Evolutionary conservation across 1,140 invertebrate species (phyloP).

Genomic region (Dinoponera quadriceps): DNA sequence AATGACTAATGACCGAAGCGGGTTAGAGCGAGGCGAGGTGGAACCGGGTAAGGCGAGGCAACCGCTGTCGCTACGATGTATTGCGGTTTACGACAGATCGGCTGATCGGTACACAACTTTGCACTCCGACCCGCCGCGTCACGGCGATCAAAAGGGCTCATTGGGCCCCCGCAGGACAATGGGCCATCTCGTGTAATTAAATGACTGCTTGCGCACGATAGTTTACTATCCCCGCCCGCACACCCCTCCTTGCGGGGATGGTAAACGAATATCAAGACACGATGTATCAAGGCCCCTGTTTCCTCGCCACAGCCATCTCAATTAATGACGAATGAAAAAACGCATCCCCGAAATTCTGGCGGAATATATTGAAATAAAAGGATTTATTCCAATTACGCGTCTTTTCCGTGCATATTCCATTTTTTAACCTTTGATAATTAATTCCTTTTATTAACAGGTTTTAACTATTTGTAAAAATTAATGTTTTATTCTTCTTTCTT

Average conservation of each 20-base stretch:
- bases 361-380: no score
- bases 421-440: no score
- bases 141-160: constrained; percentile 1
- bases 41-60: constrained; percentile 35
- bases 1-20: constrained; percentile 71
- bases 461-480: no score
- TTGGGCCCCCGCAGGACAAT: constrained; percentile 14
- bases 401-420: no score
- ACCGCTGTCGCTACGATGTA: not conserved
- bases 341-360: no score
- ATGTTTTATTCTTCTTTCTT: no score
- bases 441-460: no score
- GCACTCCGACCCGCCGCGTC: constrained; percentile 63
- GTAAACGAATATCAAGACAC: not conserved
- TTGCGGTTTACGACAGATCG: constrained; percentile 63
- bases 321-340: no score
- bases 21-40: constrained; percentile 60
- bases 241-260: not conserved
- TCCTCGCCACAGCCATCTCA: no score
- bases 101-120: constrained; percentile 74
- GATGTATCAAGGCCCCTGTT: no score
- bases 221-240: constrained; percentile 5
- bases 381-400: no score
- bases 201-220: constrained; percentile 53
- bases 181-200: constrained; percentile 60